A percentile compares a stretch with the other conserved stretches of the same genome.
Evolutionary conservation across 2,113 vertebrate genomes (phyloP).

Genomic region (Neomonachus schauinslandi): DNA sequence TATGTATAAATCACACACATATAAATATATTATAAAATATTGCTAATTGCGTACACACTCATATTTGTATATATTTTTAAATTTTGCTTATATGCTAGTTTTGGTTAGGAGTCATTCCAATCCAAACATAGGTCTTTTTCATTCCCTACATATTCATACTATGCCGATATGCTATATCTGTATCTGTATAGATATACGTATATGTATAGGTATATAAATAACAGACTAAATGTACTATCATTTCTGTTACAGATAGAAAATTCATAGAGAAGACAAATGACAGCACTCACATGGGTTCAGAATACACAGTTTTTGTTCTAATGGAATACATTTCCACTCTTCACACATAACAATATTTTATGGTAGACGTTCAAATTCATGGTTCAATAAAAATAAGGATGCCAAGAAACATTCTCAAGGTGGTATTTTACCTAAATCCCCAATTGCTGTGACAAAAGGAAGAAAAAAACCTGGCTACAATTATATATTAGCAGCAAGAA

Average conservation of each 20-base stretch:
- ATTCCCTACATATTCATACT: background rate
- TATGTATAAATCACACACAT: background rate
- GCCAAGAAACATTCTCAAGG: slow-evolving; percentile 28
- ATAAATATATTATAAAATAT: background rate
- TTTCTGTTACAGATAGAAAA: background rate
- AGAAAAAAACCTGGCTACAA: background rate
- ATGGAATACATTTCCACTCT: slow-evolving; percentile 21
- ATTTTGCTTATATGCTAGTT: background rate
- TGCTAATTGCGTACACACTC: background rate
- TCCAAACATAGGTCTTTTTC: background rate
- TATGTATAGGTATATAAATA: background rate
- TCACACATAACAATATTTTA: slow-evolving; percentile 43
- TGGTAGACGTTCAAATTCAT: background rate
- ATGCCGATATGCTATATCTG: background rate
- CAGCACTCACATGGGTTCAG: background rate
- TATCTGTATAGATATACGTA: background rate
- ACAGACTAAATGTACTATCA: background rate
- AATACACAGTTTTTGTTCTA: background rate
- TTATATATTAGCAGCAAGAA: background rate
- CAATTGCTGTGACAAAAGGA: background rate
- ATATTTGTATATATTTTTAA: background rate
- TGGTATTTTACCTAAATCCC: background rate
- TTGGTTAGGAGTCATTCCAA: background rate
- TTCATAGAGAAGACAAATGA: slow-evolving; percentile 4
- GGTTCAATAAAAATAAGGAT: slow-evolving; percentile 51